phyloP scores from a whole-genome alignment of 1,140 invertebrate genomes.

The Melitaea cinxia region DNA sequence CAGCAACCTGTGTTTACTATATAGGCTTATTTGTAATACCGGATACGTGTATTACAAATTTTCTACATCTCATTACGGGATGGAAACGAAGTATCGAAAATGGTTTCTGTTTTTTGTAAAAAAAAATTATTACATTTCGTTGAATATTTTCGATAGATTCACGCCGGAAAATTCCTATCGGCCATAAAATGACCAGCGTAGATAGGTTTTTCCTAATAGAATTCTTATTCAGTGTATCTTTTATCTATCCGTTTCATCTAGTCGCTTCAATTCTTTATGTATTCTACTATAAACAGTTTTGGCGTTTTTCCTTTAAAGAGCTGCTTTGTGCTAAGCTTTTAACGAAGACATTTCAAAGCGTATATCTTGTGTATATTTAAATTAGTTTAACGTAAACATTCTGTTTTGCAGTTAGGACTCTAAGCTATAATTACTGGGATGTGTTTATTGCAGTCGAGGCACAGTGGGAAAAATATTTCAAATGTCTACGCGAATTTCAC shows the following conservation, averaged over 20 bases:
- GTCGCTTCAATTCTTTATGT: background rate
- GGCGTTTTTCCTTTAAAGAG: too few species aligned
- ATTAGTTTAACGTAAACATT: too few species aligned
- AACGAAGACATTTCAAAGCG: too few species aligned
- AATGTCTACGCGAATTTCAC: too few species aligned
- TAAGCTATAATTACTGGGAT: too few species aligned
- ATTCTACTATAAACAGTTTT: background rate
- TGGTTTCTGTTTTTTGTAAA: constrained; percentile 17
- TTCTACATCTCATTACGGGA: constrained; percentile 32
- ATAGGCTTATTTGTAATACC: background rate
- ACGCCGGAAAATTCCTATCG: constrained; percentile 14
- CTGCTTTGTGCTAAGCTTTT: too few species aligned
- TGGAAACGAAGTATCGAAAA: constrained; percentile 18
- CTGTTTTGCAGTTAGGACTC: too few species aligned
- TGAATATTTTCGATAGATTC: constrained; percentile 17
- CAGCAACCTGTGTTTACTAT: constrained; percentile 6
- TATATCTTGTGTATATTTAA: too few species aligned
- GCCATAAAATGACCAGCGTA: constrained; percentile 19
- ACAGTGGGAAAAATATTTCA: too few species aligned
- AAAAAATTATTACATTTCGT: constrained; percentile 22
- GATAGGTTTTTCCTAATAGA: constrained; percentile 27
- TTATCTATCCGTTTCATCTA: too few species aligned
- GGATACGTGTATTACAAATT: constrained; percentile 22
- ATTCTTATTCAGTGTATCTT: background rate
- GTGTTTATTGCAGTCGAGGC: too few species aligned